phyloP scores from a whole-genome alignment of 2,113 vertebrate species.

The Casuarius casuarius region DNA sequence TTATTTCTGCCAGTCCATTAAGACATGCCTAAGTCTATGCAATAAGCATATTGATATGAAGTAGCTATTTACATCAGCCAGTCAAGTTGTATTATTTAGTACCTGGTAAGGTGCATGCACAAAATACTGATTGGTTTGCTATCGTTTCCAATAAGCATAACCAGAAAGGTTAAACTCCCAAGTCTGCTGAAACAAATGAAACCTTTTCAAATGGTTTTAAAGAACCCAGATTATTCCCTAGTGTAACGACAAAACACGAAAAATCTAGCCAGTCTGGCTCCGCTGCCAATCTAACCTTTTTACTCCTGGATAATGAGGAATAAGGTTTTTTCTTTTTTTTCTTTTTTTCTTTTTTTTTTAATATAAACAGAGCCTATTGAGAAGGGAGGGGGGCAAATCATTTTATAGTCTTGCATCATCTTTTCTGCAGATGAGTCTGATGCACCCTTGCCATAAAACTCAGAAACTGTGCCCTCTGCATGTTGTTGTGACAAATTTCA shows the following conservation, averaged over 20 bases:
- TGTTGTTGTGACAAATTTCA: slow-evolving; percentile 76
- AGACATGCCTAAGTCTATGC: background rate
- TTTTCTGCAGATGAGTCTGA: slow-evolving; percentile 31
- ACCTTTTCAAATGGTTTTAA: slow-evolving; percentile 65
- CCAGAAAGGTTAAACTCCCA: slow-evolving; percentile 46
- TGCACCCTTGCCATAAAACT: slow-evolving; percentile 37
- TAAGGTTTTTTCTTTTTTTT: background rate
- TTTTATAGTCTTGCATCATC: slow-evolving; percentile 58
- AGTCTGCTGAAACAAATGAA: slow-evolving; percentile 50
- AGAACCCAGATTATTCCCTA: slow-evolving; percentile 68
- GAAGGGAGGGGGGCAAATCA: slow-evolving; percentile 39
- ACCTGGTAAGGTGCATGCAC: background rate
- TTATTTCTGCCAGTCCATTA: fast-evolving
- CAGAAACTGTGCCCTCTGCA: slow-evolving; percentile 59
- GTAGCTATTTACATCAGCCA: background rate
- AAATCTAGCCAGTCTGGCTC: slow-evolving; percentile 67
- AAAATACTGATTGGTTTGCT: background rate
- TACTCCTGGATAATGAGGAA: slow-evolving; percentile 69
- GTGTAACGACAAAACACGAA: slow-evolving; percentile 34
- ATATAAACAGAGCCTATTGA: slow-evolving; percentile 41
- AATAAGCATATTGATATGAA: fast-evolving
- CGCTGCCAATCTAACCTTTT: slow-evolving; percentile 73
- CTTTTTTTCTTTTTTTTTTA: background rate
- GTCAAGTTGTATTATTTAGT: fast-evolving
- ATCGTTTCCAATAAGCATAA: background rate